Evolutionary conservation across 2,797 vertebrate genomes (phyloP), one percentile per base, ranked within the genome.

Genomic region (Acrossocheilus fasciatus): DNA sequence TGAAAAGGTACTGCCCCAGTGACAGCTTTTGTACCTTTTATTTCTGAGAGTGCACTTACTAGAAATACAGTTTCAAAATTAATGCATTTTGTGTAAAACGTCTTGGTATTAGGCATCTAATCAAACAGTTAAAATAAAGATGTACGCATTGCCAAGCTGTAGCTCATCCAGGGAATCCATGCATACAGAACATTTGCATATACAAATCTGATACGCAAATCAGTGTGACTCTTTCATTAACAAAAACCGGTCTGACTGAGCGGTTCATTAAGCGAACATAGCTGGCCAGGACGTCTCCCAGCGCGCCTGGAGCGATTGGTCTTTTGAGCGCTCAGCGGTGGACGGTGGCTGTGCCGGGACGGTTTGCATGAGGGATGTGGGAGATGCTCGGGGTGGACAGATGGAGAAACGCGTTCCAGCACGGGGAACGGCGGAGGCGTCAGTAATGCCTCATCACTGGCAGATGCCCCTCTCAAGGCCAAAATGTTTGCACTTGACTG

Each of bases 401-500:
- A 84, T 84, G 83, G 74, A 84, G 47, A 1, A 18, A 36, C 10
- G 20, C 20, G 54, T 36, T 82, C 66, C 81, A 81, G 62, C 26
- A 23, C 30, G 59, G 69, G 88, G 80, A 89, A 87, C 72, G 77
- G 87, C 17, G 93, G 94, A 93, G 95, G 94, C 34, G 93, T 93
- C 91, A 91, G 93, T 93, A 92, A 89, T 86, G 90, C 88, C 90
- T 92, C 92, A 91, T 90, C 91, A 89, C 93, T 93, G 92, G 91
- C 93, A 94, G 92, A 91, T 92, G 66, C 79, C 89, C 91, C 93
- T 95, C 94, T 95, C 93, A 94, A 94, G 94, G 94, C 92, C 95
- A 93, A 95, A 95, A 95, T 95, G 93, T 94, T 94, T 95, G 94
- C 95, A 94, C 95, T 95, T 92, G 92, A 95, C 94, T 94, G 94